Base-by-base conservation (phyloP, 64 coral and sea anemone species). In the Montipora capricornis region DNA sequence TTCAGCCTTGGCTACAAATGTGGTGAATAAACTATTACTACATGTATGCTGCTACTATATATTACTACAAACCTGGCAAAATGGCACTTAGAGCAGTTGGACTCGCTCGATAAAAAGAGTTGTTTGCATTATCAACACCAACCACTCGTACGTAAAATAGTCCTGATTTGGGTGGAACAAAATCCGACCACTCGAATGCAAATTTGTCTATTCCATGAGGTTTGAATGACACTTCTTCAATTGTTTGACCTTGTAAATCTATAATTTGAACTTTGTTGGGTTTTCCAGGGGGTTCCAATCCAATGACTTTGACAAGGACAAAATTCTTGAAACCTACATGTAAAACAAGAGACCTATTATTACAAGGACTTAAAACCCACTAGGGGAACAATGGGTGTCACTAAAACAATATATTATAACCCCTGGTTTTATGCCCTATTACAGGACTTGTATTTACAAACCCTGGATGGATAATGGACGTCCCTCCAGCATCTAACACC, bases 31-130 rank as follows among this genome's bases (percentile, higher is more conserved):
- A 37, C 37, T 37, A 37, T 37, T 37, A 37, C 37, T 37, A 37
- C 37, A 37, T 37, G 37, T 37, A 37, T 37, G 37, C 37, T 37
- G 0, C 37, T 37, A 37, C 37, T 37, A 37, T 26, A 1, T 26
- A 11, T 12, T 6, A 24, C 4, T 24, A 71, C 89, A 48, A 83
- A 97, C 96, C 96, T 94, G 96, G 96, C 49, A 97, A 51, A 22
- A 97, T 78, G 15, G 89, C 96, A 88, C 96, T 97, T 45, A 97
- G 81, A 37, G 96, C 96, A 69, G 89, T 97, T 19, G 89, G 83
- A 89, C 84, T 97, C 37, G 80, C 81, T 62, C 96, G 73, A 57
- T 94, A 76, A 81, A 95, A 95, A 8, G 84, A 77, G n/a, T 97
- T 82, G 0, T 80, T 77, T 2, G 84, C 45, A 80, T 49, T 64